Percentiles rank a stretch among this genome's conserved stretches.
Evolutionary conservation across 2,888 invertebrate species (phyloP).

Genomic region (Ariolimax columbianus): DNA sequence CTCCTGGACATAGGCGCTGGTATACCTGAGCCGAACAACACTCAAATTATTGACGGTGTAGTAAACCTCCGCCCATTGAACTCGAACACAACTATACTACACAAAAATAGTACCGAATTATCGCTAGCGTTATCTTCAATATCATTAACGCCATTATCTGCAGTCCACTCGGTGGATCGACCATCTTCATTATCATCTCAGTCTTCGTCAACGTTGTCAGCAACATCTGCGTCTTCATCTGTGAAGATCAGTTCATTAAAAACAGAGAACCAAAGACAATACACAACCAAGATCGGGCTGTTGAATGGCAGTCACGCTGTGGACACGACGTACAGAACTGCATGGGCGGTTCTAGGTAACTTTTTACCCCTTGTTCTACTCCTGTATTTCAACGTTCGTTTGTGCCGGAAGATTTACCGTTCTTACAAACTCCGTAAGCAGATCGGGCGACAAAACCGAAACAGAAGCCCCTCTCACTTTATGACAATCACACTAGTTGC

Average conservation of each 20-base stretch:
- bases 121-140: neutral
- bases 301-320: neutral
- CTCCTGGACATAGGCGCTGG: neutral
- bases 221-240: neutral
- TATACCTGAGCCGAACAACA: neutral
- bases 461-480: constrained; percentile 63
- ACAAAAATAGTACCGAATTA: neutral
- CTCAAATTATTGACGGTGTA: no score
- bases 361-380: constrained; percentile 71
- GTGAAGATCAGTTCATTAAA: neutral
- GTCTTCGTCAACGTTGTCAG: neutral
- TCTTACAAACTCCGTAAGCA: constrained; percentile 69
- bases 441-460: constrained; percentile 55
- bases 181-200: neutral
- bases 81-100: neutral
- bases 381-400: constrained; percentile 72
- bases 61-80: neutral
- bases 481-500: constrained; percentile 74
- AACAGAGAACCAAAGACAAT: neutral
- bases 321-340: constrained; percentile 67
- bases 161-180: neutral
- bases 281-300: neutral
- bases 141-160: neutral
- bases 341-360: constrained; percentile 72
- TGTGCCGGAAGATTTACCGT: constrained; percentile 72